Evolutionary conservation across 2,888 invertebrate genomes (phyloP).

Genomic region (Lithophane leautieri): DNA sequence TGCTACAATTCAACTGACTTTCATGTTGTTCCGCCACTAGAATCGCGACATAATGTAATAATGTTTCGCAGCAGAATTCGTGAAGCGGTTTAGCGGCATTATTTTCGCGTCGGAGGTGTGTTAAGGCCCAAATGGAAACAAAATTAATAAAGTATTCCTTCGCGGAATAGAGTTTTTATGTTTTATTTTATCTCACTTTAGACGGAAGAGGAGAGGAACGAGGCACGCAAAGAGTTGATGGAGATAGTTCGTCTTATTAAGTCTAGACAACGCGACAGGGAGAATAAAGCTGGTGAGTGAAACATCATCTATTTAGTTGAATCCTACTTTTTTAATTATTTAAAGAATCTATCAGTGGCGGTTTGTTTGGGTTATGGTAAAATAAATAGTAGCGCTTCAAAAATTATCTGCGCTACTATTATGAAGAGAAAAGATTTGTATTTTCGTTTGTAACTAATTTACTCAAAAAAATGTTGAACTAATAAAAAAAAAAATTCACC

Average conservation of each 20-base stretch:
- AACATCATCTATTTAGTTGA: neutral
- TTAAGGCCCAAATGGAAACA: neutral
- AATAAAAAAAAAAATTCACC: too few relatives aligned
- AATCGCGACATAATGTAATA: too few relatives aligned
- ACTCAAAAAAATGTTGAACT: too few relatives aligned
- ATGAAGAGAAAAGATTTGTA: too few relatives aligned
- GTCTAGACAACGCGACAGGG: slow-evolving; percentile 82
- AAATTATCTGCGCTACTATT: too few relatives aligned
- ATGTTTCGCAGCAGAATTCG: too few relatives aligned
- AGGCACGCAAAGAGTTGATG: slow-evolving; percentile 87
- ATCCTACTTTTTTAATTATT: neutral
- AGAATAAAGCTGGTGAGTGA: slow-evolving; percentile 79
- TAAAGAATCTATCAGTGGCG: neutral
- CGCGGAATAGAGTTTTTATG: neutral
- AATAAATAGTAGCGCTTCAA: neutral
- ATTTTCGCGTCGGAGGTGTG: too few relatives aligned
- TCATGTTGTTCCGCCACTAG: too few relatives aligned
- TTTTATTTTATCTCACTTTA: neutral
- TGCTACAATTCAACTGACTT: too few relatives aligned
- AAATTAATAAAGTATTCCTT: neutral
- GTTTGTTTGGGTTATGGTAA: neutral
- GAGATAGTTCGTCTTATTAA: slow-evolving; percentile 88
- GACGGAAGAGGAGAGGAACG: slow-evolving; percentile 82
- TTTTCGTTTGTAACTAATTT: too few relatives aligned
- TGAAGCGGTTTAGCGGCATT: too few relatives aligned